Evolutionary conservation across 1,140 invertebrate genomes (phyloP), one percentile per base, ranked within the genome.

Genomic region (Ericerus pela): DNA sequence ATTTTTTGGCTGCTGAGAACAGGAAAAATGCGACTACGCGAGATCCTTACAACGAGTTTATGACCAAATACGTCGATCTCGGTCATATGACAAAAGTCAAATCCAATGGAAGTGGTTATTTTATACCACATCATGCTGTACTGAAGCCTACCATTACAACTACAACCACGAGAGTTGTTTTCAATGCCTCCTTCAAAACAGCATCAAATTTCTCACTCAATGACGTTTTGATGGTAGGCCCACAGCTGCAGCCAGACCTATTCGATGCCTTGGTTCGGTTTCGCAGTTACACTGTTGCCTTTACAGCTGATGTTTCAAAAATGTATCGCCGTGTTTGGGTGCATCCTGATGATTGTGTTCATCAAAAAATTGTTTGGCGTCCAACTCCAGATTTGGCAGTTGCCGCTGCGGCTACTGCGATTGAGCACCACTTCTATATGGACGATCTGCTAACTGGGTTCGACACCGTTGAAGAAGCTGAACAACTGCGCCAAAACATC

Each of bases 361-460:
- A 63, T 53, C 70, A 72, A 62, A 43, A 61, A 18, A 67, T 72
- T 24, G 26, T 73, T 1, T 72, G 70, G 66, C 57, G 67, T 36
- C 8, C 8, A 33, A 33, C 30, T 33, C 30, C 8, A 33, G n/a
- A 33, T 8, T 33, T 33, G n/a, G n/a, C 30, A 33, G 8, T 33
- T n/a, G 8, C n/a, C n/a, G n/a, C 30, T 8, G 30, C 30, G 30
- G 30, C 30, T 8, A 8, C n/a, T n/a, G 30, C 30, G n/a, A 33
- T 33, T 10, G 30, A 8, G 30, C n/a, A 8, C n/a, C 8, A 33
- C 8, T 33, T 33, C n/a, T 33, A 33, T 33, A 33, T 33, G n/a
- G 30, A n/a, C 30, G 30, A 33, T 33, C 30, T 33, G 30, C n/a
- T 33, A 33, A 33, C 30, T n/a, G n/a, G 30, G n/a, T 8, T 33